Evolutionary conservation across 2,888 invertebrate species (phyloP).

Genomic region (Amiota communis): DNA sequence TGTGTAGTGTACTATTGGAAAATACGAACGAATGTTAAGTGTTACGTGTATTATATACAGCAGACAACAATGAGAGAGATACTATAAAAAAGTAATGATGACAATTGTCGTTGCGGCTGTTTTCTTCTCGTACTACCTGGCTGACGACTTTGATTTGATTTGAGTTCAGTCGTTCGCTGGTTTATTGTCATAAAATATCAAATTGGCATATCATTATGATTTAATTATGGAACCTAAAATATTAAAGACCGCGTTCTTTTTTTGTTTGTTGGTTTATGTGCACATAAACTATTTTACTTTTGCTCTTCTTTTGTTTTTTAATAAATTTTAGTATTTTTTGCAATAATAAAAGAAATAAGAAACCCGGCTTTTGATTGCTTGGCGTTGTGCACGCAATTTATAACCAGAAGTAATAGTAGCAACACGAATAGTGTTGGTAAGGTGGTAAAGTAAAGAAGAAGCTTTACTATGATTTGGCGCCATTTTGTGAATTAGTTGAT

Average conservation of each 20-base stretch:
- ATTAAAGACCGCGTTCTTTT: constrained; percentile 12
- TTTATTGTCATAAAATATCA: constrained; percentile 30
- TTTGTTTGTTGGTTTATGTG: background rate
- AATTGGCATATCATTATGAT: constrained; percentile 63
- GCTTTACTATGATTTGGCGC: constrained; percentile 26
- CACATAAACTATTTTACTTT: constrained; percentile 2
- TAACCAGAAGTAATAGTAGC: too few relatives aligned
- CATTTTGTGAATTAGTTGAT: constrained; percentile 22
- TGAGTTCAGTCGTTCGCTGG: constrained; percentile 14
- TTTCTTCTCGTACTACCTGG: background rate
- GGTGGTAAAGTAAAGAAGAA: background rate
- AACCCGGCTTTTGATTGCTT: background rate
- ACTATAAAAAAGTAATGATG: too few relatives aligned
- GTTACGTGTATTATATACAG: background rate
- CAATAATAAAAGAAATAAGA: background rate
- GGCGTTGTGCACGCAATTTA: too few relatives aligned
- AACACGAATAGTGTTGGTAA: constrained; percentile 16
- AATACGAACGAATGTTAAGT: constrained; percentile 53
- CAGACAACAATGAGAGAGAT: too few relatives aligned
- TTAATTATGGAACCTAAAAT: constrained; percentile 60
- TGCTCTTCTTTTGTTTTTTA: background rate
- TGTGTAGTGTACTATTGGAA: background rate
- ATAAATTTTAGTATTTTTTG: background rate
- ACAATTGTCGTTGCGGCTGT: background rate
- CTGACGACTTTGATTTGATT: constrained; percentile 56